phyloP scores from a whole-genome alignment of 2,888 invertebrate species.

The Pomacea canaliculata region DNA sequence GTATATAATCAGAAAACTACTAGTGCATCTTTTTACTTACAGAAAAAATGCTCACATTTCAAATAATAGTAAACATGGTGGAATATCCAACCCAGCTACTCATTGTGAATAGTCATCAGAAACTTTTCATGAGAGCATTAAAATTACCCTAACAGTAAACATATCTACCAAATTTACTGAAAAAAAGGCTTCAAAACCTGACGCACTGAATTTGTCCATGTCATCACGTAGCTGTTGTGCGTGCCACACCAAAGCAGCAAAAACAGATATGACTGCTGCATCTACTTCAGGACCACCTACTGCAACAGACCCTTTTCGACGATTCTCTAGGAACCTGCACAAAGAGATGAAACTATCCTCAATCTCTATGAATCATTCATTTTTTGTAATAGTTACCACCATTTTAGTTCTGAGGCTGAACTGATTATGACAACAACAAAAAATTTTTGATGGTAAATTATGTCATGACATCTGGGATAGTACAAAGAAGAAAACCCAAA shows the following conservation, averaged over 20 bases:
- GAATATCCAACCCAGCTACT: no score
- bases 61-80: no score
- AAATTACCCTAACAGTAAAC: not conserved
- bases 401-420: no score
- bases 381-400: no score
- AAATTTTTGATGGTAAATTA: no score
- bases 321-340: slow-evolving; percentile 6
- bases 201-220: slow-evolving; percentile 61
- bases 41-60: not conserved
- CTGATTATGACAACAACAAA: no score
- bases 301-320: slow-evolving; percentile 3
- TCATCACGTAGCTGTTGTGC: slow-evolving; percentile 67
- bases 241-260: slow-evolving; percentile 68
- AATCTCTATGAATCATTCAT: no score
- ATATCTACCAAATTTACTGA: not conserved
- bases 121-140: no score
- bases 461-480: no score
- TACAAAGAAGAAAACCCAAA: no score
- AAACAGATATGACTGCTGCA: slow-evolving; percentile 58
- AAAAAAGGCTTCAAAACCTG: not conserved
- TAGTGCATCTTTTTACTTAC: not conserved
- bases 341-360: not conserved
- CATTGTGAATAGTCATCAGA: no score
- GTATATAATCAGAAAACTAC: not conserved
- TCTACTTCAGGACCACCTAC: slow-evolving; percentile 61